Evolutionary conservation across 2,113 vertebrate genomes (phyloP), one percentile per base, ranked within the genome.

Genomic region (Lasiurus cinereus): DNA sequence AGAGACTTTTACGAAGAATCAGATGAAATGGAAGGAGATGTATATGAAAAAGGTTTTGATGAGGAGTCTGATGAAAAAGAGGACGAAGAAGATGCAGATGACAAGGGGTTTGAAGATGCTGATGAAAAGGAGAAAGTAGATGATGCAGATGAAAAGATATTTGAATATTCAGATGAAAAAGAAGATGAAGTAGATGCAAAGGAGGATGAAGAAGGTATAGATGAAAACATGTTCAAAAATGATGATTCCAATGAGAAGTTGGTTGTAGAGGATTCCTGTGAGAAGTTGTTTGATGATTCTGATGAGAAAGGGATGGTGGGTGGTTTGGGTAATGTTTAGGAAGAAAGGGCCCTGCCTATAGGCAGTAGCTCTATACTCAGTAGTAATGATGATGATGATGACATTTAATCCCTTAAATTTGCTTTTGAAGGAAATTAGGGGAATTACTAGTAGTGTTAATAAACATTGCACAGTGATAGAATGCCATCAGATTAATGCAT

Each of bases 401-500:
- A 52, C 33, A 69, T 95, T 67, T 96, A 96, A 94, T 93, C 66
- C 90, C 91, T 97, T 73, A 43, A 12, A 50, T 86, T 69, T 97
- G 95, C 89, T 84, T 39, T 97, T 94, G 97, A 96, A 93, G 79
- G 96, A 97, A 96, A 80, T 95, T 31, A 67, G 15, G 64, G 29
- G 14, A 67, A 94, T 95, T 97, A 87, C 92, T 95, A 97, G 96
- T 96, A 97, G 96, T 91, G 83, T 98, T 95, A 94, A 91, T 9
- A 10, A 98, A 91, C 95, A 91, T 91, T 95, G 83, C 96, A 56
- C 98, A 96, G 96, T 86, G 54, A 76, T 98, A 97, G 95, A 93
- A 89, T 97, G 93, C 97, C 96, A 94, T 97, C 97, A 93, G 24
- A 77, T 94, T 93, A 97, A 94, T 92, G 88, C 96, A 97, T 98